Conservation (phyloP, 2,113 vertebrate species). For the Clarias gariepinus region DNA sequence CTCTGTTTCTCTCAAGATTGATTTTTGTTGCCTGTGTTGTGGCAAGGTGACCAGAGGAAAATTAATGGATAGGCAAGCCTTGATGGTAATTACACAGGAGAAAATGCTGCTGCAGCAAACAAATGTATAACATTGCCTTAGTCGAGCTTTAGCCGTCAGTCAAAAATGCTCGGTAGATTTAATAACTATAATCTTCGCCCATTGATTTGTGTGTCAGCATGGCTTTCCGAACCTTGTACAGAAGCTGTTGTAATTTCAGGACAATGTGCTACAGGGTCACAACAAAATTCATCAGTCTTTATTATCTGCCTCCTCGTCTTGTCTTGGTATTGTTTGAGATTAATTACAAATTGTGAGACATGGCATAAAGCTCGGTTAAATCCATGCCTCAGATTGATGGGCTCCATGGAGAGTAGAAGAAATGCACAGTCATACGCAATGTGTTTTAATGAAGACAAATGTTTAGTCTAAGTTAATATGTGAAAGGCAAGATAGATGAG, state of each 20-base stretch:
- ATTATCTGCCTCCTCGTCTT: slow-evolving; percentile 39
- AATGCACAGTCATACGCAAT: slow-evolving; percentile 34
- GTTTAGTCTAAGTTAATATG: slow-evolving; percentile 38
- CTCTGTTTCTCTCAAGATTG: slow-evolving; percentile 20
- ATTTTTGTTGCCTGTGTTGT: slow-evolving; percentile 29
- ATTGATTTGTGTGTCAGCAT: slow-evolving; percentile 34
- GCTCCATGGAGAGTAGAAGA: slow-evolving; percentile 36
- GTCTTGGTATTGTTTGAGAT: slow-evolving; percentile 43
- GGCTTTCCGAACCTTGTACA: slow-evolving; percentile 36
- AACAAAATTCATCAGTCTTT: slow-evolving; percentile 40
- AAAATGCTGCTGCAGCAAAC: background rate
- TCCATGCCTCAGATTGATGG: slow-evolving; percentile 36
- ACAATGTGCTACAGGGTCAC: slow-evolving; percentile 29
- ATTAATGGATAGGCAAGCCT: slow-evolving; percentile 30
- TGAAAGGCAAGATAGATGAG: slow-evolving; percentile 36
- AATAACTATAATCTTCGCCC: slow-evolving; percentile 43
- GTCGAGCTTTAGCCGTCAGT: slow-evolving; percentile 11
- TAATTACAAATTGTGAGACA: slow-evolving; percentile 46
- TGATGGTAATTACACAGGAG: slow-evolving; percentile 40
- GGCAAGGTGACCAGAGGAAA: slow-evolving; percentile 39
- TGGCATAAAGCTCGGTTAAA: slow-evolving; percentile 18
- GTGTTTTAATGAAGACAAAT: slow-evolving; percentile 55
- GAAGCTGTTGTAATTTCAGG: slow-evolving; percentile 32
- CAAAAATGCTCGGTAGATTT: slow-evolving; percentile 14
- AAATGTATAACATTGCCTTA: slow-evolving; percentile 32